These are phyloP conservation scores for Meda fulgida DNA, from an alignment of 2,797 vertebrate genomes.

Conservation along the genomic window DNA sequence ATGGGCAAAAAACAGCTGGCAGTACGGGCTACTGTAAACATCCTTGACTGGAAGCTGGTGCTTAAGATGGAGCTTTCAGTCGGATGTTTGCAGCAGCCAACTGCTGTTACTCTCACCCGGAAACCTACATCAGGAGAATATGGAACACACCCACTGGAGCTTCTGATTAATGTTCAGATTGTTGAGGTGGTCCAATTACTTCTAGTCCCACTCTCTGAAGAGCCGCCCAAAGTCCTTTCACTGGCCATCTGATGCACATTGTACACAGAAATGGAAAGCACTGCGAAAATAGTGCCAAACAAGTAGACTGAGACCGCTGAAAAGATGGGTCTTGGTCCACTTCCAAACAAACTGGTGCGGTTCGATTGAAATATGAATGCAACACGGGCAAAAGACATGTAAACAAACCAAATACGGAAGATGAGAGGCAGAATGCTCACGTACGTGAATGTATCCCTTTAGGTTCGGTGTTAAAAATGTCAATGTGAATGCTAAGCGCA, in stretches of 20 bases:
- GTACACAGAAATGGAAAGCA: background rate
- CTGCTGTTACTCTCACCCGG: constrained; percentile 85
- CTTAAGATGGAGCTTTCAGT: constrained; percentile 94
- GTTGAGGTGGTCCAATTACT: background rate
- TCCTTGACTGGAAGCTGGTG: constrained; percentile 99
- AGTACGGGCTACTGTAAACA: constrained; percentile 99
- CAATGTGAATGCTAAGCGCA: too few species aligned
- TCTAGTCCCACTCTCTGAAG: background rate
- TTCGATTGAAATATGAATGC: too few species aligned
- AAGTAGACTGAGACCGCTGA: too few species aligned
- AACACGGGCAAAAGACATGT: too few species aligned
- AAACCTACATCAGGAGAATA: background rate
- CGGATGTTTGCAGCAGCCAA: constrained; percentile 99
- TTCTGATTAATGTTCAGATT: background rate
- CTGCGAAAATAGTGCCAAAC: background rate
- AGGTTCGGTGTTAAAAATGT: too few species aligned
- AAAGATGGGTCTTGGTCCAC: too few species aligned
- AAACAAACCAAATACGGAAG: too few species aligned
- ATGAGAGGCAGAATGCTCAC: too few species aligned
- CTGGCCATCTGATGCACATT: background rate
- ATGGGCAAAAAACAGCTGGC: constrained; percentile 74
- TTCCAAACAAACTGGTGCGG: too few species aligned
- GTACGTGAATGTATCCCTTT: too few species aligned
- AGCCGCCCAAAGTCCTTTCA: background rate
- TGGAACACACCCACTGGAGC: background rate